Percentiles rank a stretch among this genome's conserved stretches.
phyloP scores from a whole-genome alignment of 2,888 invertebrate species.

The Vesta saturnalis region DNA sequence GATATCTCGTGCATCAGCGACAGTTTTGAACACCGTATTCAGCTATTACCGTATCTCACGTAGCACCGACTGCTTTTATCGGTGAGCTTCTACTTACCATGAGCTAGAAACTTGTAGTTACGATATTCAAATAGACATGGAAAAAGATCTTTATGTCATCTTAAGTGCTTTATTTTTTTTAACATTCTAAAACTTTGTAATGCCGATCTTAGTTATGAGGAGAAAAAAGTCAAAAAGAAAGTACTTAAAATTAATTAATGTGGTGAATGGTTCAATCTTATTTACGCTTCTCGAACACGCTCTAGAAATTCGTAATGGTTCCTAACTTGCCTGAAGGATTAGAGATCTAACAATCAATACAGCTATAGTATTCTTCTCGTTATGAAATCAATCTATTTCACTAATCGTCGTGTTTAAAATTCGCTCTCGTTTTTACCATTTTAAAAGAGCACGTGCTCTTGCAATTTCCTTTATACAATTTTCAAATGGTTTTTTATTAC shows the following conservation, averaged over 20 bases:
- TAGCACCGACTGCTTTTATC: constrained; percentile 21
- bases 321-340: not conserved
- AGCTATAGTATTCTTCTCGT: not conserved
- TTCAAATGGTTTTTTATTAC: constrained; percentile 15
- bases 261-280: constrained; percentile 3
- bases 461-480: constrained; percentile 30
- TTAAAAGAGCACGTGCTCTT: constrained; percentile 30
- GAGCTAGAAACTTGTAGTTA: constrained; percentile 27
- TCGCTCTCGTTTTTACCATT: constrained; percentile 30
- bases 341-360: constrained; percentile 10
- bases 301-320: constrained; percentile 5
- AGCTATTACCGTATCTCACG: constrained; percentile 30
- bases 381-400: constrained; percentile 33
- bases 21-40: constrained; percentile 26
- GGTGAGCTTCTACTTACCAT: constrained; percentile 13
- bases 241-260: not conserved
- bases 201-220: no score
- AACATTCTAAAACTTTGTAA: not conserved
- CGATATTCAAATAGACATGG: constrained; percentile 22
- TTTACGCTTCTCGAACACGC: not conserved
- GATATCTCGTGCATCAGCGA: constrained; percentile 26
- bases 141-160: constrained; percentile 1
- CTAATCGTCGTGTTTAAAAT: constrained; percentile 41
- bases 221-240: not conserved
- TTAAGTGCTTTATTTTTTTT: not conserved